Conservation (phyloP, 1,140 invertebrate genomes). For the Maniola jurtina region DNA sequence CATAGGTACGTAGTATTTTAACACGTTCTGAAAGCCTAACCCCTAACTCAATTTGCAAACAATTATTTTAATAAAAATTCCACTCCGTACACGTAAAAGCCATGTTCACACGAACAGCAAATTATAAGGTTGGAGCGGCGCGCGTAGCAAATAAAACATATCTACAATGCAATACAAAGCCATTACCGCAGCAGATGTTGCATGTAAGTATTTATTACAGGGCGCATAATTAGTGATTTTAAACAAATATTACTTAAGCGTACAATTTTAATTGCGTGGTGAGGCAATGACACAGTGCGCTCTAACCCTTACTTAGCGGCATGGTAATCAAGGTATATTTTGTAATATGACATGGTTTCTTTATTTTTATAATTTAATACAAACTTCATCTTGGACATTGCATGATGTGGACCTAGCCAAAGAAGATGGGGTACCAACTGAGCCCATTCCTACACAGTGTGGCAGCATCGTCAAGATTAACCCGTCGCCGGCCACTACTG, state of each 20-base stretch:
- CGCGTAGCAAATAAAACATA: constrained; percentile 61
- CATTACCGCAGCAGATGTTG: constrained; percentile 68
- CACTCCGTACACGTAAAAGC: constrained; percentile 38
- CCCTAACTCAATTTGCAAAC: constrained; percentile 16
- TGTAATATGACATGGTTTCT: not conserved
- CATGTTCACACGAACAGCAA: constrained; percentile 61
- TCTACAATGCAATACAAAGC: constrained; percentile 51
- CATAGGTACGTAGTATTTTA: not conserved
- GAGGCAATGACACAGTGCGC: constrained; percentile 50
- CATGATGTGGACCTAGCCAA: too few relatives aligned
- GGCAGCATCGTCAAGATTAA: too few relatives aligned
- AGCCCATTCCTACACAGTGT: too few relatives aligned
- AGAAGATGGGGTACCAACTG: too few relatives aligned
- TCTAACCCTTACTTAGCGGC: constrained; percentile 21
- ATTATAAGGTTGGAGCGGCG: constrained; percentile 54
- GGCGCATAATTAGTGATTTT: constrained; percentile 71
- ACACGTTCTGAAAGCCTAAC: not conserved
- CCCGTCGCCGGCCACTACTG: too few relatives aligned
- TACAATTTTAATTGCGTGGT: constrained; percentile 67
- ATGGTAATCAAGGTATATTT: constrained; percentile 3
- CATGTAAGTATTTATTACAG: constrained; percentile 72
- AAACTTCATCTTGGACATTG: too few relatives aligned
- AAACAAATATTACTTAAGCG: constrained; percentile 73
- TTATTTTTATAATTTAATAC: not conserved
- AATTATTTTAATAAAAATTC: constrained; percentile 10